A percentile compares a stretch with the other conserved stretches of the same genome.
Conservation (phyloP, 2,797 vertebrate species). For the Hybognathus amarus region DNA sequence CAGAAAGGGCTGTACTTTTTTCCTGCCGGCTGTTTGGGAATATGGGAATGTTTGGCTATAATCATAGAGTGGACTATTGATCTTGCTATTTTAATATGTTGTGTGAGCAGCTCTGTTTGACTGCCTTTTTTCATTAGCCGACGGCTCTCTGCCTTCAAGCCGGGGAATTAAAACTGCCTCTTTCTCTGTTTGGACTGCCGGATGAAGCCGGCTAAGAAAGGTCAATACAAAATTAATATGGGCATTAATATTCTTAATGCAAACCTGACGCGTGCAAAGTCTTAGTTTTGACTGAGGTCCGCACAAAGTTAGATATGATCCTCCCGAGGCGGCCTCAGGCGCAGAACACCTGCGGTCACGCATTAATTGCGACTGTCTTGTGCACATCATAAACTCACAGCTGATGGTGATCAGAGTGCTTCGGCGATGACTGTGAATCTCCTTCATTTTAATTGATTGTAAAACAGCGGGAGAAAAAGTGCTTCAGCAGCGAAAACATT, state of each 20-base stretch:
- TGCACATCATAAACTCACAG: slow-evolving; percentile 42
- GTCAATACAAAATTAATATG: slow-evolving; percentile 82
- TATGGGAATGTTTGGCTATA: slow-evolving; percentile 60
- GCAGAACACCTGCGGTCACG: slow-evolving; percentile 32
- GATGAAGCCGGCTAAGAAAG: slow-evolving; percentile 71
- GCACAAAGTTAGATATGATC: slow-evolving; percentile 75
- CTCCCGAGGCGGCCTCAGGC: slow-evolving; percentile 48
- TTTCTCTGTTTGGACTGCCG: slow-evolving; percentile 77
- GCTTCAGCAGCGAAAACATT: slow-evolving; percentile 68
- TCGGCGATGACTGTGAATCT: slow-evolving; percentile 53
- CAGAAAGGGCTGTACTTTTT: slow-evolving; percentile 28
- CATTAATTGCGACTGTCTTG: slow-evolving; percentile 62
- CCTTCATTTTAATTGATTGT: slow-evolving; percentile 74
- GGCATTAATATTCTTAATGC: slow-evolving; percentile 81
- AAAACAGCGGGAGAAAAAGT: slow-evolving; percentile 72
- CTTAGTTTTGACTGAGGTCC: slow-evolving; percentile 74
- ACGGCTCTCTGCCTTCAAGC: slow-evolving; percentile 56
- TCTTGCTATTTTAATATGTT: slow-evolving; percentile 64
- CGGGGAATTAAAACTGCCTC: slow-evolving; percentile 73
- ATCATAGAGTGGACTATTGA: slow-evolving; percentile 61
- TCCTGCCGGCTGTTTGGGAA: slow-evolving; percentile 44
- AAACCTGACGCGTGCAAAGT: slow-evolving; percentile 68
- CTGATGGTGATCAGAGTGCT: slow-evolving; percentile 68
- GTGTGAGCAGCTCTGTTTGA: slow-evolving; percentile 57
- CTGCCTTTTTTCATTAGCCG: slow-evolving; percentile 63